These are phyloP conservation scores for Leptonema lineaticorne DNA, from an alignment of 1,140 invertebrate genomes.

Conservation along the genomic window DNA sequence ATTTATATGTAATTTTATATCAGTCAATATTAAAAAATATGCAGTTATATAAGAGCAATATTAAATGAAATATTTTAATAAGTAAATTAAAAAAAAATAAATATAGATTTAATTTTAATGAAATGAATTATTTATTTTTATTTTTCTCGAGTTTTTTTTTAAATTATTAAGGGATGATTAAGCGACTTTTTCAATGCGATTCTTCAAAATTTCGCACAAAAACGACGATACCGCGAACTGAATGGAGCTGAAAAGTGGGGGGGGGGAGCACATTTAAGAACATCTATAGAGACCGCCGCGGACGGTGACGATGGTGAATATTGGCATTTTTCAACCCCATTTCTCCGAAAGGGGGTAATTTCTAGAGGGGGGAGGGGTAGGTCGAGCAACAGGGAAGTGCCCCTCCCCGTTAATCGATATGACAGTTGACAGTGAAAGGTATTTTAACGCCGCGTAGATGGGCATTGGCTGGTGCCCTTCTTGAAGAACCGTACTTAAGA, in stretches of 20 bases:
- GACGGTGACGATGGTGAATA: not conserved
- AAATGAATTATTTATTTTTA: too few species aligned
- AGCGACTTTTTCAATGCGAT: not conserved
- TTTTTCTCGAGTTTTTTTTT: too few species aligned
- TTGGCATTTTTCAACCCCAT: constrained; percentile 4
- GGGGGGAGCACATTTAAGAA: not conserved
- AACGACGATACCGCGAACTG: too few species aligned
- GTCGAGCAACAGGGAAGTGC: too few species aligned
- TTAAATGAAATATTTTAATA: too few species aligned
- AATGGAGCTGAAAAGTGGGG: not conserved
- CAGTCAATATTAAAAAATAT: too few species aligned
- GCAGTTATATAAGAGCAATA: too few species aligned
- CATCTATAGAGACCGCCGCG: not conserved
- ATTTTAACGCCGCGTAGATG: constrained; percentile 29
- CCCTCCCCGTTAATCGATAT: constrained; percentile 25
- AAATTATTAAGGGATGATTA: not conserved
- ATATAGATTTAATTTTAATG: too few species aligned
- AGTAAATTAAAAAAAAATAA: too few species aligned
- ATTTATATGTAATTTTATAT: too few species aligned
- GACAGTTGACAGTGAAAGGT: constrained; percentile 33
- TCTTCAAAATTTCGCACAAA: not conserved
- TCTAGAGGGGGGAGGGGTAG: too few species aligned
- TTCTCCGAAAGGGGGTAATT: not conserved
- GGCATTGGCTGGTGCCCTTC: constrained; percentile 25
- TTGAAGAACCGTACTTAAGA: constrained; percentile 15